Evolutionary conservation across 2,797 vertebrate genomes (phyloP).

Genomic region (Coregonus ussuriensis): DNA sequence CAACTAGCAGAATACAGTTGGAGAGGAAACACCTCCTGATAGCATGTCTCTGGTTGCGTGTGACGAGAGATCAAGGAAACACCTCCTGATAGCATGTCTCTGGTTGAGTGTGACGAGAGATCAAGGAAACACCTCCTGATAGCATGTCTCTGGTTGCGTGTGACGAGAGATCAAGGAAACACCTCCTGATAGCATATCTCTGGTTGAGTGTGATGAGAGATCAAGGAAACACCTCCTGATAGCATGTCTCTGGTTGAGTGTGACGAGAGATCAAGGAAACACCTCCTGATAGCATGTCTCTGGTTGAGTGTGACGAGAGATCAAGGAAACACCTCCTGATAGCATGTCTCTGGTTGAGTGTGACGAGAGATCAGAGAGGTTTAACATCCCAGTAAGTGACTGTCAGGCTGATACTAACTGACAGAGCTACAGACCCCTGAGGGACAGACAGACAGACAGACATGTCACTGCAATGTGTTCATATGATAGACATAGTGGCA

Average conservation of each 20-base stretch:
- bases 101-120: neutral
- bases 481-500: neutral
- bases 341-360: slow-evolving; percentile 22
- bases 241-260: too few species aligned
- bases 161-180: too few species aligned
- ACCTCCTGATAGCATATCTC: too few species aligned
- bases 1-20: too few species aligned
- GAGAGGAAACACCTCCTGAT: slow-evolving; percentile 15
- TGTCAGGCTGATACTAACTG: slow-evolving; percentile 22
- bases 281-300: too few species aligned
- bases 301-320: neutral
- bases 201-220: too few species aligned
- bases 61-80: slow-evolving; percentile 26
- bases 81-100: slow-evolving; percentile 21
- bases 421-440: slow-evolving; percentile 28
- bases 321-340: slow-evolving; percentile 13
- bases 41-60: slow-evolving; percentile 21
- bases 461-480: neutral
- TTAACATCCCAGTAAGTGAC: slow-evolving; percentile 31
- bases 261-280: too few species aligned
- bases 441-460: neutral
- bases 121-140: too few species aligned
- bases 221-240: too few species aligned
- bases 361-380: slow-evolving; percentile 34
- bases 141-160: too few species aligned